Conservation (phyloP, 2,888 invertebrate species). For the Habrosyne pyritoides region DNA sequence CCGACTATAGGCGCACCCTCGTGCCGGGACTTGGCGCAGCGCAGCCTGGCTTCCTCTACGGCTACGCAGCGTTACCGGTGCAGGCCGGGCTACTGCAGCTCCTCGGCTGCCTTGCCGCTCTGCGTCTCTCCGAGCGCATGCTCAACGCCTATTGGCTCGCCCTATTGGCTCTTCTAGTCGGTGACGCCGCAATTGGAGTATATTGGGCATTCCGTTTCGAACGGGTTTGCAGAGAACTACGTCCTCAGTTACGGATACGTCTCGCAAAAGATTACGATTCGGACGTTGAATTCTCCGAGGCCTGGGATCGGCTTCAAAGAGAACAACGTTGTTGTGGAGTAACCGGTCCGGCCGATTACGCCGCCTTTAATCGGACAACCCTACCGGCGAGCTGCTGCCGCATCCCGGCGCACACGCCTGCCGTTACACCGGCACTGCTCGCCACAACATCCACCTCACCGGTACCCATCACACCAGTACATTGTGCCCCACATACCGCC, state of each 20-base stretch:
- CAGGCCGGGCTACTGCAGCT: constrained; percentile 88
- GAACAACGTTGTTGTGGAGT: constrained; percentile 92
- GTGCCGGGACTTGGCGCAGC: constrained; percentile 90
- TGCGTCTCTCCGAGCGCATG: constrained; percentile 90
- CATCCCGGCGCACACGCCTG: constrained; percentile 66
- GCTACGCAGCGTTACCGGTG: constrained; percentile 90
- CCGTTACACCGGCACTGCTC: constrained; percentile 80
- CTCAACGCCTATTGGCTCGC: constrained; percentile 93
- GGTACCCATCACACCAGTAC: constrained; percentile 65
- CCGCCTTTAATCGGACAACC: constrained; percentile 68
- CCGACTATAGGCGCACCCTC: constrained; percentile 88
- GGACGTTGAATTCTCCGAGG: constrained; percentile 88
- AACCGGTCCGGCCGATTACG: constrained; percentile 83
- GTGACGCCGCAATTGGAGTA: constrained; percentile 92
- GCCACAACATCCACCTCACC: constrained; percentile 64
- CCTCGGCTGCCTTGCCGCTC: constrained; percentile 92
- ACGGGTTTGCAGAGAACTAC: constrained; percentile 88
- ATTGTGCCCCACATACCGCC: constrained; percentile 76
- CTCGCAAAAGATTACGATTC: constrained; percentile 88
- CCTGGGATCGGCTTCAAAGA: constrained; percentile 90
- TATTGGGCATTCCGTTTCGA: constrained; percentile 93
- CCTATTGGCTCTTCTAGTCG: constrained; percentile 89
- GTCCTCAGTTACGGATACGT: constrained; percentile 85
- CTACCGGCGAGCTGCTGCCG: constrained; percentile 77
- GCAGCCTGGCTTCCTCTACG: constrained; percentile 93